Conservation (phyloP, 2,797 vertebrate genomes). For the Rhinoraja longicauda region DNA sequence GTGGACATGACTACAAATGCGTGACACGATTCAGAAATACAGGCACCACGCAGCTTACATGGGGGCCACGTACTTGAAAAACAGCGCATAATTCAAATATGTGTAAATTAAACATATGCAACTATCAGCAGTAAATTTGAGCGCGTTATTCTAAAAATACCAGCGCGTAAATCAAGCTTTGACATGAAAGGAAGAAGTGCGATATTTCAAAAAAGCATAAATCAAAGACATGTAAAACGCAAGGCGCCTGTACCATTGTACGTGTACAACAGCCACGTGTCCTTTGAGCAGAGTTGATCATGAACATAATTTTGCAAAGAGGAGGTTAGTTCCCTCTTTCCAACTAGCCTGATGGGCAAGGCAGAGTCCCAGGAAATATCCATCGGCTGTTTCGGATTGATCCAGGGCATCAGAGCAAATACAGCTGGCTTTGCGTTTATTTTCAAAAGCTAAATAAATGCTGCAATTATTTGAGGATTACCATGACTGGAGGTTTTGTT, state of each 20-base stretch:
- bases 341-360: not conserved
- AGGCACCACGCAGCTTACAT: no score
- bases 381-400: not conserved
- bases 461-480: not conserved
- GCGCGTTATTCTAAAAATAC: no score
- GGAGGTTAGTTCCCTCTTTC: not conserved
- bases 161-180: no score
- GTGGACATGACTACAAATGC: no score
- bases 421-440: not conserved
- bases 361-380: not conserved
- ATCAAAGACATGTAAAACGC: not conserved
- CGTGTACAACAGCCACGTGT: not conserved
- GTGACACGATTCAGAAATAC: no score
- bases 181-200: no score
- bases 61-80: no score
- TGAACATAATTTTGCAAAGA: not conserved
- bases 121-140: no score
- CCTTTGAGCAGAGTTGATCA: not conserved
- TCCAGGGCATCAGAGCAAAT: not conserved
- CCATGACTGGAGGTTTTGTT: not conserved
- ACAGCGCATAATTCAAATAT: no score
- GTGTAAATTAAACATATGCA: no score
- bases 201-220: no score
- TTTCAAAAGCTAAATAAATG: constrained; percentile 19
- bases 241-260: not conserved